Evolutionary conservation across 2,113 vertebrate species (phyloP).

Genomic region (Petaurus breviceps): DNA sequence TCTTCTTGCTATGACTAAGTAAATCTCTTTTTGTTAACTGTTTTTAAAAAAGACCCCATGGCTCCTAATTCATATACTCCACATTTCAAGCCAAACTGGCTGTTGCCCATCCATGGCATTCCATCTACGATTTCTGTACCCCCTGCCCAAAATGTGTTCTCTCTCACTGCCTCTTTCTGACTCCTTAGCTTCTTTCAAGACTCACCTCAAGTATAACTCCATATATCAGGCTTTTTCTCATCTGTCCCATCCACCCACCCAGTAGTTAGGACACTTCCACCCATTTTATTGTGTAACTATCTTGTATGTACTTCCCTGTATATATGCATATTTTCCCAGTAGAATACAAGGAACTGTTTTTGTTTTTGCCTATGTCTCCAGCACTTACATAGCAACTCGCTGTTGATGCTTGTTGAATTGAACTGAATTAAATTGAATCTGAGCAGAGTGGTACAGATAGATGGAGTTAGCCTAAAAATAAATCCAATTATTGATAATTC

Average conservation of each 20-base stretch:
- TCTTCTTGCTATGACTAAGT: not conserved
- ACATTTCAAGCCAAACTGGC: not conserved
- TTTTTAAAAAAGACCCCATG: not conserved
- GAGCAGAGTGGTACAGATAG: not conserved
- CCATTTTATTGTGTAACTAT: not conserved
- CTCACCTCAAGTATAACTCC: not conserved
- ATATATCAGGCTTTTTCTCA: not conserved
- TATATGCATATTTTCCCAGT: not conserved
- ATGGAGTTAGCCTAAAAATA: not conserved
- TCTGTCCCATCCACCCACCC: not conserved
- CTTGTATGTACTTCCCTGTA: not conserved
- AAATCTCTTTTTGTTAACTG: not conserved
- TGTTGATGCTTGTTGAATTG: not conserved
- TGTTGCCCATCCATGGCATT: not conserved
- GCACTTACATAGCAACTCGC: too few relatives aligned
- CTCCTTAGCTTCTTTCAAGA: not conserved
- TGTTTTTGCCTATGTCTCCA: not conserved
- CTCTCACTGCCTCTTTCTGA: not conserved
- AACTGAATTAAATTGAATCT: not conserved
- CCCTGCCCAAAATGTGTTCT: not conserved
- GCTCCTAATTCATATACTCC: not conserved
- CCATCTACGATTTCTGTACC: not conserved
- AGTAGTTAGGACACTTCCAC: not conserved
- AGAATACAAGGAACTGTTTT: not conserved
- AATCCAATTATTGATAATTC: not conserved